Conservation (phyloP, 2,113 vertebrate genomes). For the Notarius quadriscutis region DNA sequence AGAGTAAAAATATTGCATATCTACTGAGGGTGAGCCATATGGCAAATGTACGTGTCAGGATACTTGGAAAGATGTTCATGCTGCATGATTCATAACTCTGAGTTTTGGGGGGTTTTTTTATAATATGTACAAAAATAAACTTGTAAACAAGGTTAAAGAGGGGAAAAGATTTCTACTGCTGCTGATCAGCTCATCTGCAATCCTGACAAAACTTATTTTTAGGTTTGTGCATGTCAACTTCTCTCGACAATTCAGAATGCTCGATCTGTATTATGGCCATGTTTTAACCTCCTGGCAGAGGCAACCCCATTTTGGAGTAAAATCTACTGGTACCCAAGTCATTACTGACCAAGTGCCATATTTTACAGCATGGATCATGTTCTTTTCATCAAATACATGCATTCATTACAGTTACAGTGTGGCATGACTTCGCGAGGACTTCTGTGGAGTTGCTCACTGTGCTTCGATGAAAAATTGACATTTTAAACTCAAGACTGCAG, state of each 20-base stretch:
- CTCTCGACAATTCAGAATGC: no score
- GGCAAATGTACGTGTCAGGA: constrained; percentile 20
- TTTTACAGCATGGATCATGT: background rate
- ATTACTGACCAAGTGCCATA: background rate
- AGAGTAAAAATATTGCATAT: constrained; percentile 9
- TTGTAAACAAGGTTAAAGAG: background rate
- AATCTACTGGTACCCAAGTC: background rate
- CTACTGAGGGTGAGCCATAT: constrained; percentile 17
- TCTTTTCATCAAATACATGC: background rate
- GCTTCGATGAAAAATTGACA: background rate
- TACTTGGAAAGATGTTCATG: background rate
- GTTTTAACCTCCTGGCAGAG: background rate
- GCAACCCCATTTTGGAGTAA: background rate
- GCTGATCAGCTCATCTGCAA: background rate
- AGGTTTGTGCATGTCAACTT: background rate
- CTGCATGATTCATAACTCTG: constrained; percentile 8
- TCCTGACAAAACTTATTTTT: background rate
- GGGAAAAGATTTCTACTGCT: background rate
- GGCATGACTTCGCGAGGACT: background rate
- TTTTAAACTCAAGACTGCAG: background rate
- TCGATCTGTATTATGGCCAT: background rate
- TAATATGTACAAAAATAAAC: constrained; percentile 5
- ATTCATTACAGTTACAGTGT: background rate
- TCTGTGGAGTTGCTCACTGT: background rate
- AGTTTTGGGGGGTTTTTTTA: background rate